phyloP scores from a whole-genome alignment of 2,113 vertebrate species.

The Agapornis roseicollis region DNA sequence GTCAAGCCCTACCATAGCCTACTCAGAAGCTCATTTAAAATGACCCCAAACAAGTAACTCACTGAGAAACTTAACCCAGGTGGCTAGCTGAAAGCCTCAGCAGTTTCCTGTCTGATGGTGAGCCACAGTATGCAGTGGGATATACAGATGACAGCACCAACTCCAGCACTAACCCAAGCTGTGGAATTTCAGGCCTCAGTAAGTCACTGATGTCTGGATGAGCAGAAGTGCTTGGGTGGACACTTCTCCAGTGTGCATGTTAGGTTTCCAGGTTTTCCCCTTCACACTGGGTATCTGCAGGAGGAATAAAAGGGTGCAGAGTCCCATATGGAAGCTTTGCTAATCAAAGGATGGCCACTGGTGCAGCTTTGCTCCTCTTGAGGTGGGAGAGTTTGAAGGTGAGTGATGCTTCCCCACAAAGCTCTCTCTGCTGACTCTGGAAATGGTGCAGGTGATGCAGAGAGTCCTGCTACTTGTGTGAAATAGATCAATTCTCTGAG shows the following conservation, averaged over 20 bases:
- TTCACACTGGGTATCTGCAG: not conserved
- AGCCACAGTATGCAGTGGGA: rapidly evolving
- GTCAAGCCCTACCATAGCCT: not conserved
- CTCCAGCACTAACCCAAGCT: rapidly evolving
- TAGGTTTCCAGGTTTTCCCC: not conserved
- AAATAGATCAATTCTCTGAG: not conserved
- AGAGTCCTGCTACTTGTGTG: not conserved
- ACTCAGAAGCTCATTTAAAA: not conserved
- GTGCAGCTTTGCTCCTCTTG: not conserved
- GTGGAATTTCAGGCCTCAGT: not conserved
- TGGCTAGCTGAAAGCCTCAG: not conserved
- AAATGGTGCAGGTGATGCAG: rapidly evolving
- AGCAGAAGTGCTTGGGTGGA: not conserved
- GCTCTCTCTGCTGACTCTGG: not conserved
- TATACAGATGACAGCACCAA: rapidly evolving
- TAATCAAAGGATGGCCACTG: not conserved
- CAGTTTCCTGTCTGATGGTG: not conserved
- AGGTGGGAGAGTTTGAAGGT: not conserved
- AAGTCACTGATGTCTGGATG: rapidly evolving
- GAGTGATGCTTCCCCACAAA: not conserved
- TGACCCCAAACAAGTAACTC: not conserved
- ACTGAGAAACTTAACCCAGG: rapidly evolving
- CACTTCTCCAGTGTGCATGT: rapidly evolving
- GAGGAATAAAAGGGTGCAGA: rapidly evolving
- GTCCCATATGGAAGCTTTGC: not conserved